These are phyloP conservation scores for Leptopilina clavipes DNA, from an alignment of 1,140 invertebrate genomes.

Conservation along the genomic window DNA sequence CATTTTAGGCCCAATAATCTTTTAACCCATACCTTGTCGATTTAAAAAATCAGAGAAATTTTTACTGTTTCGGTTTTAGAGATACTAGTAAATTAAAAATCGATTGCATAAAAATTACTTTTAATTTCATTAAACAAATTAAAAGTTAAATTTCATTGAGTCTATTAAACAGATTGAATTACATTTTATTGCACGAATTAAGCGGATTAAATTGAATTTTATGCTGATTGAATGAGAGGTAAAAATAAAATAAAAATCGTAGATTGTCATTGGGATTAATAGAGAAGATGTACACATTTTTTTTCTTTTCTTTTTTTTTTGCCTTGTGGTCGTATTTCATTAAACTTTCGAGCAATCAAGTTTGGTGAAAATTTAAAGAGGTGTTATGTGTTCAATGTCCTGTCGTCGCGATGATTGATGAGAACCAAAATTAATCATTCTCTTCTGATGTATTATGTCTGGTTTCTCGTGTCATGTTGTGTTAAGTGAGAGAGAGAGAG, in stretches of 20 bases:
- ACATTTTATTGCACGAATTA: too few relatives aligned
- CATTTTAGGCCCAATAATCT: too few relatives aligned
- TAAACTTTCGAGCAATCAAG: not conserved
- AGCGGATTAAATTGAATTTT: too few relatives aligned
- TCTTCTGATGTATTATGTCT: conserved; percentile 13
- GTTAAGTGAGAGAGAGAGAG: too few relatives aligned
- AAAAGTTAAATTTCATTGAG: too few relatives aligned
- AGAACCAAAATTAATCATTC: conserved; percentile 27
- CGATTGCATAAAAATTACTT: too few relatives aligned
- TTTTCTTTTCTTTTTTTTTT: not conserved
- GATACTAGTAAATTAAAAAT: too few relatives aligned
- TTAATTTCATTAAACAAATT: too few relatives aligned
- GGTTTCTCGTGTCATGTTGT: conserved; percentile 10
- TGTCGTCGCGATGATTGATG: conserved; percentile 1
- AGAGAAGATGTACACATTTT: not conserved
- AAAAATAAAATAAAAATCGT: not conserved
- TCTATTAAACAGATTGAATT: too few relatives aligned
- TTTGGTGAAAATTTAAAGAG: not conserved
- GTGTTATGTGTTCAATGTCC: not conserved
- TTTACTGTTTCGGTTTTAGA: too few relatives aligned
- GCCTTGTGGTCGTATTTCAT: not conserved
- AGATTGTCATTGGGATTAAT: not conserved
- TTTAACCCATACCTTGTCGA: too few relatives aligned
- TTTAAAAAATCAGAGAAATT: too few relatives aligned
- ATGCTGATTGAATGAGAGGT: not conserved